A percentile compares a stretch with the other conserved stretches of the same genome.
These are phyloP conservation scores for Eubucco bourcierii DNA, from an alignment of 2,113 vertebrate genomes.

Conservation along the genomic window DNA sequence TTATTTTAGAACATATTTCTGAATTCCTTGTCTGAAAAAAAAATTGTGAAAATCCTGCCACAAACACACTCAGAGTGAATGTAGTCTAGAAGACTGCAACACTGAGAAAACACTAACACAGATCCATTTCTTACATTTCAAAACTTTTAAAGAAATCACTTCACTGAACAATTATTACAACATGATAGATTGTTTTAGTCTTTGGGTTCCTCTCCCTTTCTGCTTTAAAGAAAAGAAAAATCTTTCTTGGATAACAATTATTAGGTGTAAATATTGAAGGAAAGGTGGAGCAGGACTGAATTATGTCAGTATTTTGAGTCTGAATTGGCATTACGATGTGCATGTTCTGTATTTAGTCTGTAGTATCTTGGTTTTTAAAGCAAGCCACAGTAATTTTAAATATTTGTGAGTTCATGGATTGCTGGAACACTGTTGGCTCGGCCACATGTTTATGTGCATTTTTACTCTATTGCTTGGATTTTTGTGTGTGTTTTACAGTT, in stretches of 20 bases:
- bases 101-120: not conserved
- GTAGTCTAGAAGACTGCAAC: not conserved
- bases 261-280: not conserved
- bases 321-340: not conserved
- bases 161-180: not conserved
- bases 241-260: not conserved
- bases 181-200: not conserved
- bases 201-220: not conserved
- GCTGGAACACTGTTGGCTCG: not conserved
- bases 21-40: not conserved
- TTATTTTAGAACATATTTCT: not conserved
- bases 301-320: not conserved
- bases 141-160: not conserved
- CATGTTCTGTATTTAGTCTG: not conserved
- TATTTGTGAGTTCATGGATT: not conserved
- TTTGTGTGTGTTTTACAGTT: not conserved
- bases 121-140: not conserved
- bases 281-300: not conserved
- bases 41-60: not conserved
- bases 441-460: not conserved
- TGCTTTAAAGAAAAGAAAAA: not conserved
- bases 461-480: not conserved
- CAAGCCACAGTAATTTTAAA: not conserved
- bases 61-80: not conserved
- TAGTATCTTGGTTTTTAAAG: constrained; percentile 6